Evolutionary conservation across 2,888 invertebrate genomes (phyloP).

Genomic region (Lasioglossum malachurum): DNA sequence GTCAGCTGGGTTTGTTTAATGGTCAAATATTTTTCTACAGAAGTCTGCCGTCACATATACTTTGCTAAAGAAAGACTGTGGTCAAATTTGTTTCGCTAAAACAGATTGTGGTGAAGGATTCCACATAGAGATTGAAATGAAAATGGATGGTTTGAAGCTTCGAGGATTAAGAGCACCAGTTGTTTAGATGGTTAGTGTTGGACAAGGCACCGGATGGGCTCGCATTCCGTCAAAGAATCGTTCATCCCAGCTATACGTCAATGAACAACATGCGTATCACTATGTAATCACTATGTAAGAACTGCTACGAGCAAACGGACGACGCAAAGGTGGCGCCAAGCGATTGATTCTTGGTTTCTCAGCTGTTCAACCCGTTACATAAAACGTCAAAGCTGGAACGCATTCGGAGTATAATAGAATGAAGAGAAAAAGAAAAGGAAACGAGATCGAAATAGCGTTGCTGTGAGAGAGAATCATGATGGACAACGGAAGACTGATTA

Average conservation of each 20-base stretch:
- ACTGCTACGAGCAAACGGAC: conserved; percentile 65
- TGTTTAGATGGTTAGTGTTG: conserved; percentile 43
- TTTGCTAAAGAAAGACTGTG: no score
- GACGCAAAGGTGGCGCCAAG: conserved; percentile 64
- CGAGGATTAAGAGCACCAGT: not conserved
- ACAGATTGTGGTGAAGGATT: no score
- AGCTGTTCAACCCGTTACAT: conserved; percentile 59
- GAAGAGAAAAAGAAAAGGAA: conserved; percentile 23
- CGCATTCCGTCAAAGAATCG: conserved; percentile 67
- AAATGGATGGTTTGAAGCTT: no score
- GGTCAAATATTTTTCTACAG: no score
- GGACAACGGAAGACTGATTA: conserved; percentile 49
- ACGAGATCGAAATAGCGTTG: conserved; percentile 51
- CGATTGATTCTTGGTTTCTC: conserved; percentile 57
- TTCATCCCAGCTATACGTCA: conserved; percentile 63
- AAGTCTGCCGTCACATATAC: no score
- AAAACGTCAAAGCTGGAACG: conserved; percentile 50
- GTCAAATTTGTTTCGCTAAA: no score
- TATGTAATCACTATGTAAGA: conserved; percentile 56
- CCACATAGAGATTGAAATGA: no score
- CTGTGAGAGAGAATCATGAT: conserved; percentile 57
- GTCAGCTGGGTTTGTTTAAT: not conserved
- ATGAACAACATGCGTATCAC: conserved; percentile 67
- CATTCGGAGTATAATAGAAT: conserved; percentile 27
- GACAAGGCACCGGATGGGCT: conserved; percentile 18